Evolutionary conservation across 2,888 invertebrate genomes (phyloP).

Genomic region (Athetis lepigone): DNA sequence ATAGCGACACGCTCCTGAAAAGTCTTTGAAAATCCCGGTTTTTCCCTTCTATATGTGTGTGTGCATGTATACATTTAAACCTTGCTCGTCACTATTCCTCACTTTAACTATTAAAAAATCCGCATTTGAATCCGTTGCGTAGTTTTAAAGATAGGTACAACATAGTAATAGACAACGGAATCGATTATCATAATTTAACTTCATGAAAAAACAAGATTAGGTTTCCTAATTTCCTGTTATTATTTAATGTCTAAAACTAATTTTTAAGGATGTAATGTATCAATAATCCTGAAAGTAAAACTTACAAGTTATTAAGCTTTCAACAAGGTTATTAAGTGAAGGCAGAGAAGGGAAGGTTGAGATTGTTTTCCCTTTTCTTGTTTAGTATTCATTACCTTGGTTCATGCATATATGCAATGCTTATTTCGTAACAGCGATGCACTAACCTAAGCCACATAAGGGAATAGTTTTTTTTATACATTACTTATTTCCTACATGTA

Average conservation of each 20-base stretch:
- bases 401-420: slow-evolving; percentile 1
- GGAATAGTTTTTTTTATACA: not conserved
- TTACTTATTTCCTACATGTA: too few species aligned
- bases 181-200: slow-evolving; percentile 6
- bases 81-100: too few species aligned
- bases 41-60: too few species aligned
- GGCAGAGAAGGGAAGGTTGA: not conserved
- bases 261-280: slow-evolving; percentile 2
- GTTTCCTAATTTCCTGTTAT: slow-evolving; percentile 1
- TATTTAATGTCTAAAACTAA: not conserved
- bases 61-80: too few species aligned
- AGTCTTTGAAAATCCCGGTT: too few species aligned
- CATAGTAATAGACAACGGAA: too few species aligned
- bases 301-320: not conserved
- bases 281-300: not conserved
- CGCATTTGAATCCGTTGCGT: too few species aligned
- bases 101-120: too few species aligned
- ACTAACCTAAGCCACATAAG: not conserved
- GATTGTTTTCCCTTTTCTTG: slow-evolving; percentile 2
- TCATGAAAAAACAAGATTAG: slow-evolving; percentile 6
- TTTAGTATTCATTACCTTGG: slow-evolving; percentile 16
- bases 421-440: not conserved
- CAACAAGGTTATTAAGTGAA: slow-evolving; percentile 5
- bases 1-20: too few species aligned
- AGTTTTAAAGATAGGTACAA: too few species aligned